phyloP scores from a whole-genome alignment of 2,797 vertebrate species.

The Anguilla obscura region DNA sequence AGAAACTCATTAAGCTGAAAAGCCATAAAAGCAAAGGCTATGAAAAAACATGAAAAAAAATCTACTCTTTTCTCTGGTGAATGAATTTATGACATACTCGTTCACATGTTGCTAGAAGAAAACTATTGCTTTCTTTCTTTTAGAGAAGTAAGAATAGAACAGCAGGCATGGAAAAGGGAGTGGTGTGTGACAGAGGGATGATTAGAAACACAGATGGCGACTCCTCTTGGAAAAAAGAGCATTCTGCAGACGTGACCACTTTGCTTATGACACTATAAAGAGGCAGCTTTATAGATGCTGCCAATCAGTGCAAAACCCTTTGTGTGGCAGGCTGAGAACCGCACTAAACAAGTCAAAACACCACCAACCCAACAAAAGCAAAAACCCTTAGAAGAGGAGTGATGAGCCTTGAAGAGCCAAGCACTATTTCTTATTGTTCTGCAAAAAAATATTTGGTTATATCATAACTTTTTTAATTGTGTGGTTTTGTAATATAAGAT shows the following conservation, averaged over 20 bases:
- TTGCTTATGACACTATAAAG: slow-evolving; percentile 18
- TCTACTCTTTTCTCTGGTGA: slow-evolving; percentile 16
- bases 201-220: slow-evolving; percentile 23
- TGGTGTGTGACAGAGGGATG: slow-evolving; percentile 18
- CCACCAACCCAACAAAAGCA: background rate
- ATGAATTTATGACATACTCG: background rate
- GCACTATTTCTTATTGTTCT: background rate
- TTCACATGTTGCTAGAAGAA: background rate
- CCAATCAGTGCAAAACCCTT: background rate
- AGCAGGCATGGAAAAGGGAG: slow-evolving; percentile 20
- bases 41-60: slow-evolving; percentile 8
- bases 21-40: slow-evolving; percentile 25
- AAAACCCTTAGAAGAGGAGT: background rate
- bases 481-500: background rate
- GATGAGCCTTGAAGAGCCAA: background rate
- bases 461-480: background rate
- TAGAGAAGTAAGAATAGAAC: slow-evolving; percentile 13
- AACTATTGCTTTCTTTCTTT: slow-evolving; percentile 10
- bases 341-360: slow-evolving; percentile 5
- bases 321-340: background rate
- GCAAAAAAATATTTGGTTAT: background rate
- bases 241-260: slow-evolving; percentile 15
- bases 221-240: background rate
- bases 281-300: slow-evolving; percentile 15
- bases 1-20: slow-evolving; percentile 27